Conservation (phyloP, 2,797 vertebrate genomes). For the Propithecus deckenii region DNA sequence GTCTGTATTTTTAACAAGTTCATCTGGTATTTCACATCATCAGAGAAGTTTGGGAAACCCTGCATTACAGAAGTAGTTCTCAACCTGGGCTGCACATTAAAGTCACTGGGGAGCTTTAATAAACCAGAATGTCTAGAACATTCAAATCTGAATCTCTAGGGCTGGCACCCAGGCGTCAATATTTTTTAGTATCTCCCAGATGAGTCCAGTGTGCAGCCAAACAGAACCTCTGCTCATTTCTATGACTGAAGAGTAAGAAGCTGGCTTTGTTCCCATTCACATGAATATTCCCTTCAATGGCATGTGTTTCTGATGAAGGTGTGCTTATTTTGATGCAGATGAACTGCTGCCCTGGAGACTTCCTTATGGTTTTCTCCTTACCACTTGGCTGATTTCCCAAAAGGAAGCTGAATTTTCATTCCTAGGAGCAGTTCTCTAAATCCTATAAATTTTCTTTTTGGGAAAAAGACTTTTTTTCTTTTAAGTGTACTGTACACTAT, state of each 20-base stretch:
- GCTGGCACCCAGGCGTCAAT: background rate
- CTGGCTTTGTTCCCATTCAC: background rate
- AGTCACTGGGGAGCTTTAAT: background rate
- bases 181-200: background rate
- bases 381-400: background rate
- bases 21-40: background rate
- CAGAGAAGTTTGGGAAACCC: background rate
- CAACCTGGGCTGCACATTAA: background rate
- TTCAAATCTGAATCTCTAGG: background rate
- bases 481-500: background rate
- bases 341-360: background rate
- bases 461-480: background rate
- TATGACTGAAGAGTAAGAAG: background rate
- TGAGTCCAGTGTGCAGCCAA: background rate
- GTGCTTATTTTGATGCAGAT: background rate
- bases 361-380: background rate
- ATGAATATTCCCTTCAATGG: background rate
- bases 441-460: background rate
- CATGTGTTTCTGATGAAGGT: background rate
- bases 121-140: background rate
- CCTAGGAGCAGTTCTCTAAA: background rate
- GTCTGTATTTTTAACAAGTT: background rate
- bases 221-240: background rate
- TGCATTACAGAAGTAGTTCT: background rate
- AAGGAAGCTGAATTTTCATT: slow-evolving; percentile 20